phyloP scores from a whole-genome alignment of 2,113 vertebrate genomes.

The Rattus rattus region DNA sequence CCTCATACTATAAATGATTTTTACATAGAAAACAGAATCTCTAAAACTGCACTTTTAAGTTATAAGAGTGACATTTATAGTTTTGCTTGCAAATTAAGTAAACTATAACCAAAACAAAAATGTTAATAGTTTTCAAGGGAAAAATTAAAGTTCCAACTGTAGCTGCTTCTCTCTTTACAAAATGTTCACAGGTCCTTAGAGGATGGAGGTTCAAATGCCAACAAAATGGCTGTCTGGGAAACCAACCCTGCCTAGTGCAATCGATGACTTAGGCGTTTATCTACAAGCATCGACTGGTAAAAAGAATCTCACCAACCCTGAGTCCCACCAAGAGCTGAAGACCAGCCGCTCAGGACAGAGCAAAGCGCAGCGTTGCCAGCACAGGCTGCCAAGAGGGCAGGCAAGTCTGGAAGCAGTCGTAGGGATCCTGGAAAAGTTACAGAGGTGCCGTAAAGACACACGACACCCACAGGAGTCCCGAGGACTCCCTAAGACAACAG shows the following conservation, averaged over 20 bases:
- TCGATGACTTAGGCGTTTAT: not conserved
- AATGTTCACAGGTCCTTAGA: not conserved
- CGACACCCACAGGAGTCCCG: not conserved
- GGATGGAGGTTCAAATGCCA: not conserved
- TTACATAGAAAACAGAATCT: not conserved
- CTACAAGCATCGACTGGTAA: not conserved
- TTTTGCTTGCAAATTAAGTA: not conserved
- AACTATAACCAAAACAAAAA: not conserved
- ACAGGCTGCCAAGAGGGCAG: not conserved
- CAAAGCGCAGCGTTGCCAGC: too few species aligned
- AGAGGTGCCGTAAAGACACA: conserved; percentile 3
- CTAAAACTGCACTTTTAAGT: conserved; percentile 25
- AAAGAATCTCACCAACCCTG: not conserved
- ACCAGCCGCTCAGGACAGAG: too few species aligned
- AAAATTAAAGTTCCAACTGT: not conserved
- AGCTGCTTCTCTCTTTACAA: conserved; percentile 36
- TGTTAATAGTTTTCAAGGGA: not conserved
- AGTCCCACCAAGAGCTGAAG: not conserved
- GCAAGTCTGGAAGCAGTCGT: not conserved
- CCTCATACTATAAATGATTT: conserved; percentile 3
- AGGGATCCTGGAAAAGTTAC: not conserved
- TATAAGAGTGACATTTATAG: not conserved
- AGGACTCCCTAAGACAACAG: not conserved
- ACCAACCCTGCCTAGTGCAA: not conserved
- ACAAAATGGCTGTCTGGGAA: not conserved